Conservation (phyloP, 2,113 vertebrate species). For the Riparia riparia region DNA sequence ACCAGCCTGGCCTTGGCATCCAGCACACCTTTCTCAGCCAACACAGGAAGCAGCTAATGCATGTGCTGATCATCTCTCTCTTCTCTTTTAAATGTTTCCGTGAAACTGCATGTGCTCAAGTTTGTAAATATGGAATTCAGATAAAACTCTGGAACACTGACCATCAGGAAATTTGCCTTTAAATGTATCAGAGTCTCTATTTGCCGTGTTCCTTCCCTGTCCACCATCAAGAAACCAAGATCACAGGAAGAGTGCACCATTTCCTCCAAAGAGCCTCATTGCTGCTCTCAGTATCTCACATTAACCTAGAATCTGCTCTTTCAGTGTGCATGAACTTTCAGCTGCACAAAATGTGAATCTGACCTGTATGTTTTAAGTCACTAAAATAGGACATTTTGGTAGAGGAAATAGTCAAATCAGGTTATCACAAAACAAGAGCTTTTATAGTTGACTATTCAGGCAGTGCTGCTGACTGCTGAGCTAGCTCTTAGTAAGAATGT, state of each 20-base stretch:
- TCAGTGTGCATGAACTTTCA: background rate
- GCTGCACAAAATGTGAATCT: background rate
- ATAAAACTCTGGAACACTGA: background rate
- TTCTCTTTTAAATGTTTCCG: background rate
- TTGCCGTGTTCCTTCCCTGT: background rate
- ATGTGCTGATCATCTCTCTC: background rate
- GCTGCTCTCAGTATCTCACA: background rate
- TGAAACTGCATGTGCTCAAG: background rate
- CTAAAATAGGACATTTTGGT: background rate
- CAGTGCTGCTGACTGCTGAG: conserved; percentile 1
- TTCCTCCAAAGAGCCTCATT: background rate
- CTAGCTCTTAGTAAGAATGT: conserved; percentile 1
- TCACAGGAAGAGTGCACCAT: conserved; percentile 7
- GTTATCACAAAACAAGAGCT: background rate
- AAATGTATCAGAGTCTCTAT: background rate
- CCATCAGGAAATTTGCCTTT: background rate
- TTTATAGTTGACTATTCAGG: background rate
- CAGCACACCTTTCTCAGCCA: background rate
- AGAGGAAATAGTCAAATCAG: background rate
- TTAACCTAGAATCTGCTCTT: background rate
- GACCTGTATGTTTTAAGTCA: background rate
- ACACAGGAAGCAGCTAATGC: background rate
- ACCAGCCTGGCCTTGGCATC: background rate
- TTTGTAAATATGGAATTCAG: background rate
- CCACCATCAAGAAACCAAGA: background rate